Evolutionary conservation across 2,888 invertebrate genomes (phyloP).

Genomic region (Sussaba pulchella): DNA sequence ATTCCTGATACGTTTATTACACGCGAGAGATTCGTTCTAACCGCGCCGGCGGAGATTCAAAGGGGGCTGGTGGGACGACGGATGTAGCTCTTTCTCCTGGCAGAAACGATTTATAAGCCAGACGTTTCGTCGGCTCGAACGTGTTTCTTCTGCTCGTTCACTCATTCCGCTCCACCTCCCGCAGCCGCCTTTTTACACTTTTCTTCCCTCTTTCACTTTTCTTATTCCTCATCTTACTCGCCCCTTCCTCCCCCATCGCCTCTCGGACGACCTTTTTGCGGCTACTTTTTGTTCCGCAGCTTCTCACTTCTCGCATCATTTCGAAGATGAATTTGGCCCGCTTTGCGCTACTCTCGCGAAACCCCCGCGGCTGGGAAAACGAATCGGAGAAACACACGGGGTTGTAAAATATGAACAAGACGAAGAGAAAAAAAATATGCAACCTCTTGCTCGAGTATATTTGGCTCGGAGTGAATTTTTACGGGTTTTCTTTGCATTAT

Average conservation of each 20-base stretch:
- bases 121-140: conserved; percentile 74
- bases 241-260: conserved; percentile 3
- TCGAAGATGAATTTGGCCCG: conserved; percentile 78
- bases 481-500: conserved; percentile 21
- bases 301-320: conserved; percentile 73
- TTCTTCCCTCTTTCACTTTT: conserved; percentile 64
- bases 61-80: background rate
- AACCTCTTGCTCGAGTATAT: conserved; percentile 30
- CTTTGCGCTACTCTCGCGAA: conserved; percentile 68
- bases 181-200: conserved; percentile 52
- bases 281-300: conserved; percentile 18
- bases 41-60: background rate
- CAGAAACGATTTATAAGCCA: conserved; percentile 77
- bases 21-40: conserved; percentile 27
- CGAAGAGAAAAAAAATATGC: background rate
- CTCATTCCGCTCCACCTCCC: conserved; percentile 59
- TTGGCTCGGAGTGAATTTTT: conserved; percentile 35
- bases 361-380: conserved; percentile 48
- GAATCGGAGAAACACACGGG: conserved; percentile 43
- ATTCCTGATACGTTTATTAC: conserved; percentile 27
- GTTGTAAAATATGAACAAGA: conserved; percentile 44
- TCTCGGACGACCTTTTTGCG: conserved; percentile 31
- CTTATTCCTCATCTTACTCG: conserved; percentile 56
- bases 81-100: conserved; percentile 44
- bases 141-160: conserved; percentile 64